phyloP scores from a whole-genome alignment of 1,140 invertebrate species.

The Lineus longissimus region DNA sequence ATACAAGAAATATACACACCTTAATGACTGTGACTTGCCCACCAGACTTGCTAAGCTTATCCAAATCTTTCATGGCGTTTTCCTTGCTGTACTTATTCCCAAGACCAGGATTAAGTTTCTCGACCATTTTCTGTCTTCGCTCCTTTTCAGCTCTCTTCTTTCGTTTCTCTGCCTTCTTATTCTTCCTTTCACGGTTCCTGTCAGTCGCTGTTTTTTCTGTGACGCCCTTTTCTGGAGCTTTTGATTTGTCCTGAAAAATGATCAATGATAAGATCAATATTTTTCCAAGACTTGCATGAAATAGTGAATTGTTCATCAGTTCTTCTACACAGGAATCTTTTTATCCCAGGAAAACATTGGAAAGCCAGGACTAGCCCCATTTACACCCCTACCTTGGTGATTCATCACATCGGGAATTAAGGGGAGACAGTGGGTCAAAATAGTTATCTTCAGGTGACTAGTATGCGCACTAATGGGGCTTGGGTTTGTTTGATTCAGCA shows the following conservation, averaged over 20 bases:
- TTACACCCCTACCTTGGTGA: too few relatives aligned
- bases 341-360: too few relatives aligned
- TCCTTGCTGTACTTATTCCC: slow-evolving; percentile 62
- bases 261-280: neutral
- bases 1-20: slow-evolving; percentile 20
- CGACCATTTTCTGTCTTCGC: slow-evolving; percentile 28
- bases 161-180: slow-evolving; percentile 67
- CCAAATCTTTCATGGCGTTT: slow-evolving; percentile 57
- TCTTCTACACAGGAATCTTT: too few relatives aligned
- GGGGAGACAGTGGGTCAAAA: too few relatives aligned
- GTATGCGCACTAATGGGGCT: too few relatives aligned
- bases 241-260: slow-evolving; percentile 61
- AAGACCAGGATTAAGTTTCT: slow-evolving; percentile 54
- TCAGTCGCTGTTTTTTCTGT: slow-evolving; percentile 80
- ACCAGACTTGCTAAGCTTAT: slow-evolving; percentile 42
- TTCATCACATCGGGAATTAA: too few relatives aligned
- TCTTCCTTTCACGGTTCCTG: slow-evolving; percentile 80
- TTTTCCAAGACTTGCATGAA: too few relatives aligned
- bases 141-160: slow-evolving; percentile 14
- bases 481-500: too few relatives aligned
- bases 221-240: slow-evolving; percentile 73
- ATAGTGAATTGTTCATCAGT: too few relatives aligned
- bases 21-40: slow-evolving; percentile 38
- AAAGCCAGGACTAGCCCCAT: too few relatives aligned
- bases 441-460: too few relatives aligned